A percentile compares a stretch with the other conserved stretches of the same genome.
These are phyloP conservation scores for Orthonyx spaldingii DNA, from an alignment of 2,113 vertebrate species.

Conservation along the genomic window DNA sequence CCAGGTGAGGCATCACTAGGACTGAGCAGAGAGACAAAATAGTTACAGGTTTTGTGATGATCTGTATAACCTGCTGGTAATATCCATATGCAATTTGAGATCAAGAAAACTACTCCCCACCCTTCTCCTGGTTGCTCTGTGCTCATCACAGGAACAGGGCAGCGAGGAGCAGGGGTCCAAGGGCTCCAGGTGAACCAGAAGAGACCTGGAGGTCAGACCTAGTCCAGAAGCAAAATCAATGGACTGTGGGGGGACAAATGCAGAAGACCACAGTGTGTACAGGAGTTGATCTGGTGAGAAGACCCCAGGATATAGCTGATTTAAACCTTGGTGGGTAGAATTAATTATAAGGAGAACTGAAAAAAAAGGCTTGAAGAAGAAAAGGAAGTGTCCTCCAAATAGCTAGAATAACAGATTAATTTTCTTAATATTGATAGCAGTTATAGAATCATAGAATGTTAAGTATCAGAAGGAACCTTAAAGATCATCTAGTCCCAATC, in stretches of 20 bases:
- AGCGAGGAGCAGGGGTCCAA: fast-evolving
- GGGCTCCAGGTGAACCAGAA: not conserved
- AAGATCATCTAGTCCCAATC: not conserved
- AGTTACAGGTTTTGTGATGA: not conserved
- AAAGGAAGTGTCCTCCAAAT: not conserved
- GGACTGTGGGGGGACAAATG: fast-evolving
- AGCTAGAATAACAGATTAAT: not conserved
- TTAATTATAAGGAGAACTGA: not conserved
- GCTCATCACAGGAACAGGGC: not conserved
- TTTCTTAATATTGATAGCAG: not conserved
- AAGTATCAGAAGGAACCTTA: not conserved
- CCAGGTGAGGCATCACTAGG: not conserved
- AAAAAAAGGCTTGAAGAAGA: not conserved
- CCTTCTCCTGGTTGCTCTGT: not conserved
- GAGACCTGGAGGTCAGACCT: not conserved
- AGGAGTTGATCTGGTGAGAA: not conserved
- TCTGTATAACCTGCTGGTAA: not conserved
- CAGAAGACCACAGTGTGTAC: not conserved
- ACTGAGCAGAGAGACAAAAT: not conserved
- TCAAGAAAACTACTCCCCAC: not conserved
- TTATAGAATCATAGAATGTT: not conserved
- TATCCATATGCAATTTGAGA: not conserved
- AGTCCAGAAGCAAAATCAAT: not conserved
- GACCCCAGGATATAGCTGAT: not conserved
- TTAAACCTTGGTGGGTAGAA: not conserved